These are phyloP conservation scores for Saguinus midas DNA, from an alignment of 2,113 vertebrate species.

Conservation along the genomic window DNA sequence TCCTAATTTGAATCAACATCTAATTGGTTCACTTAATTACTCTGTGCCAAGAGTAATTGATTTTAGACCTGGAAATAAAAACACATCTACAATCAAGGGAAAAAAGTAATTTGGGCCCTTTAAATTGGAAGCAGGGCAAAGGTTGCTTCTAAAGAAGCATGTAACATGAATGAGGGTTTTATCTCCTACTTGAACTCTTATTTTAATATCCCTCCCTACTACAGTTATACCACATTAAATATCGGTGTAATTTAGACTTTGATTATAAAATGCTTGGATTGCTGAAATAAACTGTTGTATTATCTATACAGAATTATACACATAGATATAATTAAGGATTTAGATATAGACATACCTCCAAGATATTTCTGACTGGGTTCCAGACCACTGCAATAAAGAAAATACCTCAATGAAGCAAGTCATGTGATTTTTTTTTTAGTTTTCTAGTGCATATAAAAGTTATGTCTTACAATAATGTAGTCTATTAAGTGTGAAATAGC, in stretches of 20 bases:
- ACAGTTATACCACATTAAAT: background rate
- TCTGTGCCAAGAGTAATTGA: slow-evolving; percentile 78
- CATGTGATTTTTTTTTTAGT: background rate
- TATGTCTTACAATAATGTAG: background rate
- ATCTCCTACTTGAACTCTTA: background rate
- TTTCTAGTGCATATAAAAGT: background rate
- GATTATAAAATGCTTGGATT: background rate
- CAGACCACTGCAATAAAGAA: background rate
- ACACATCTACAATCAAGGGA: slow-evolving; percentile 24
- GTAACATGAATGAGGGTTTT: slow-evolving; percentile 18
- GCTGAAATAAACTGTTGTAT: background rate
- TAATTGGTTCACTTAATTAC: slow-evolving; percentile 86
- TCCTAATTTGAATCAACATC: slow-evolving; percentile 82
- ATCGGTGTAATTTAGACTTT: background rate
- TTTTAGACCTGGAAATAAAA: slow-evolving; percentile 79
- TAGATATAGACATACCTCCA: background rate
- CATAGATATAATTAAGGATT: background rate
- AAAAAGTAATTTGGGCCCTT: slow-evolving; percentile 66
- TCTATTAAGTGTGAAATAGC: background rate
- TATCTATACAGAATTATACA: background rate
- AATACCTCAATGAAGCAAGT: background rate
- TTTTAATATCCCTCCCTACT: background rate
- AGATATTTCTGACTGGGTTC: background rate
- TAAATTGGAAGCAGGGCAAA: slow-evolving; percentile 64
- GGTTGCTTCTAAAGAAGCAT: background rate